Evolutionary conservation across 2,888 invertebrate genomes (phyloP).

Genomic region (Macrosoma leucophasiata): DNA sequence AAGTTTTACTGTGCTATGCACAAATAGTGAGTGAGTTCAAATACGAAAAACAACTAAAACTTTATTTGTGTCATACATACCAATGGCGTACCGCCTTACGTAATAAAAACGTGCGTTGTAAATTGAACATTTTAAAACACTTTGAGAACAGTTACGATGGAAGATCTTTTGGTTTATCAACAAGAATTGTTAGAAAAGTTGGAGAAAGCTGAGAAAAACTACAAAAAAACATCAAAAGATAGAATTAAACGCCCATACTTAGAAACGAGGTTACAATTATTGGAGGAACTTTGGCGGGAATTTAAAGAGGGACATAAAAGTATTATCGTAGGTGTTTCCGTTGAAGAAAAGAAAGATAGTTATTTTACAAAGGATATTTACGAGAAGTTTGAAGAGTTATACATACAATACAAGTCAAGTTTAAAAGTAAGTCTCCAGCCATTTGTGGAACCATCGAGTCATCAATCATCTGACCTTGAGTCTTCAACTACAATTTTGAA

Average conservation of each 20-base stretch:
- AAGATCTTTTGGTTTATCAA: not conserved
- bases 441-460: slow-evolving; percentile 5
- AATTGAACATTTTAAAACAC: too few species aligned
- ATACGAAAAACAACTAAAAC: too few species aligned
- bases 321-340: slow-evolving; percentile 5
- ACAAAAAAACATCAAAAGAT: not conserved
- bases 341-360: slow-evolving; percentile 7
- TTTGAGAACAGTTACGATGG: too few species aligned
- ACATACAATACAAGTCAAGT: slow-evolving; percentile 12
- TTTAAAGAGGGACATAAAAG: slow-evolving; percentile 10
- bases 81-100: too few species aligned
- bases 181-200: not conserved
- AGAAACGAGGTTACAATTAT: not conserved
- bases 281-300: slow-evolving; percentile 7
- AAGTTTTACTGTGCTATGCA: too few species aligned
- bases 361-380: slow-evolving; percentile 8
- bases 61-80: too few species aligned
- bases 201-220: not conserved
- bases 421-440: slow-evolving; percentile 11
- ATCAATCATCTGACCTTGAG: too few species aligned
- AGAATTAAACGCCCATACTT: not conserved
- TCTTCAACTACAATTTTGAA: not conserved
- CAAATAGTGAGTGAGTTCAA: too few species aligned
- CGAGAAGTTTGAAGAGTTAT: slow-evolving; percentile 10
- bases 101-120: too few species aligned